Percentiles rank a stretch among this genome's conserved stretches.
Conservation (phyloP, 2,113 vertebrate genomes). For the Diphyllodes magnificus region DNA sequence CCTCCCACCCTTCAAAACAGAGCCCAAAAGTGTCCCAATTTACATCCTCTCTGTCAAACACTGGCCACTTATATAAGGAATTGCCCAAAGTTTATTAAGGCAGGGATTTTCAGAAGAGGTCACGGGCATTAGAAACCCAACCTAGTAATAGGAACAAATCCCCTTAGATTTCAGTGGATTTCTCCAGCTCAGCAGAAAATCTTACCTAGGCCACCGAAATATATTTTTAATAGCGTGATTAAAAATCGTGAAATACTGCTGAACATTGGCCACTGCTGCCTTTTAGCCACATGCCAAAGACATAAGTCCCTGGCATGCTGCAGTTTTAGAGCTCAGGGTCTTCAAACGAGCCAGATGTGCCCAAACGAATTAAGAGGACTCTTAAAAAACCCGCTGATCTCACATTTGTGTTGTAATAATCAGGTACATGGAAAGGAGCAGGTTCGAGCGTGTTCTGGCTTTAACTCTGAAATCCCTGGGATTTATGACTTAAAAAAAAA, state of each 20-base stretch:
- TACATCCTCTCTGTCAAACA: neutral
- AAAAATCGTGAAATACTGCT: neutral
- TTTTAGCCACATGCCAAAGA: neutral
- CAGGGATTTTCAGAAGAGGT: neutral
- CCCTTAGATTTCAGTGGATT: constrained; percentile 19
- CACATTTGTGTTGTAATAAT: neutral
- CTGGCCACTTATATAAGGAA: neutral
- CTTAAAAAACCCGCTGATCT: neutral
- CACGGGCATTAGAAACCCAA: neutral
- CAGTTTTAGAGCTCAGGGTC: neutral
- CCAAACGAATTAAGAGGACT: neutral
- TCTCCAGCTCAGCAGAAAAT: constrained; percentile 33
- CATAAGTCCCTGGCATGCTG: neutral
- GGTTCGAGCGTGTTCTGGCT: neutral
- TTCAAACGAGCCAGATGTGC: neutral
- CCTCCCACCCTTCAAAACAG: neutral
- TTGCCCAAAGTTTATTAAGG: neutral
- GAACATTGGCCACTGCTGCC: neutral
- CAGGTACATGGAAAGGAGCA: neutral
- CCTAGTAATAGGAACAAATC: neutral
- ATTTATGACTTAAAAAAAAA: constrained; percentile 18
- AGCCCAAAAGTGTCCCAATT: neutral
- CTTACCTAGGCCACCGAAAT: neutral
- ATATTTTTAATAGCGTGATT: neutral
- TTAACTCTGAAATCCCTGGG: constrained; percentile 42